Evolutionary conservation across 2,113 vertebrate genomes (phyloP).

Genomic region (Dasypus novemcinctus): DNA sequence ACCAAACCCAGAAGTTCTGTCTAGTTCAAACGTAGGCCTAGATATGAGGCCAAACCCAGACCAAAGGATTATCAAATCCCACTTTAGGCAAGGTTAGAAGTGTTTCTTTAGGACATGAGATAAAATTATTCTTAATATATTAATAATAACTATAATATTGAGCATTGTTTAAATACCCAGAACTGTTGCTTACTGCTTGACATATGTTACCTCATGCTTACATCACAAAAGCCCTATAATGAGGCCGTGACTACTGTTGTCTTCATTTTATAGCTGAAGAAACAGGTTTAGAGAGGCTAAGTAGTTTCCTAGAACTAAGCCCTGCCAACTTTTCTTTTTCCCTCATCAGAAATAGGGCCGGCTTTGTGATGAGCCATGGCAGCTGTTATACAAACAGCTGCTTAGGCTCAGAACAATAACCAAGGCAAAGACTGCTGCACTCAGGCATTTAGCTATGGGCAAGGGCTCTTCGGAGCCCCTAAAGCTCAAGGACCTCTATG

Average conservation of each 20-base stretch:
- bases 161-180: neutral
- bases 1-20: slow-evolving; percentile 23
- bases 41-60: neutral
- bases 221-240: slow-evolving; percentile 45
- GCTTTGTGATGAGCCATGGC: neutral
- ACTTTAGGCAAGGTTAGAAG: slow-evolving; percentile 14
- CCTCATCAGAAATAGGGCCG: neutral
- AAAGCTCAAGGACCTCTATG: neutral
- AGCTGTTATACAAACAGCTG: slow-evolving; percentile 5
- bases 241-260: neutral
- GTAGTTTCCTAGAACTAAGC: neutral
- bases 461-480: neutral
- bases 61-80: neutral
- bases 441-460: neutral
- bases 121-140: slow-evolving; percentile 35
- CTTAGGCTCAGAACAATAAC: neutral
- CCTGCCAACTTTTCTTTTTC: neutral
- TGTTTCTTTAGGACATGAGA: neutral
- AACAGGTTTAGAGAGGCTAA: slow-evolving; percentile 21
- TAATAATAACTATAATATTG: neutral
- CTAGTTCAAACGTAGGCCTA: slow-evolving; percentile 29
- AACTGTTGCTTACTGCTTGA: neutral
- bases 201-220: neutral
- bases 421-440: neutral
- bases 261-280: slow-evolving; percentile 17